These are phyloP conservation scores for Cyrtodaria siliqua DNA, from an alignment of 2,888 invertebrate genomes.

Conservation along the genomic window DNA sequence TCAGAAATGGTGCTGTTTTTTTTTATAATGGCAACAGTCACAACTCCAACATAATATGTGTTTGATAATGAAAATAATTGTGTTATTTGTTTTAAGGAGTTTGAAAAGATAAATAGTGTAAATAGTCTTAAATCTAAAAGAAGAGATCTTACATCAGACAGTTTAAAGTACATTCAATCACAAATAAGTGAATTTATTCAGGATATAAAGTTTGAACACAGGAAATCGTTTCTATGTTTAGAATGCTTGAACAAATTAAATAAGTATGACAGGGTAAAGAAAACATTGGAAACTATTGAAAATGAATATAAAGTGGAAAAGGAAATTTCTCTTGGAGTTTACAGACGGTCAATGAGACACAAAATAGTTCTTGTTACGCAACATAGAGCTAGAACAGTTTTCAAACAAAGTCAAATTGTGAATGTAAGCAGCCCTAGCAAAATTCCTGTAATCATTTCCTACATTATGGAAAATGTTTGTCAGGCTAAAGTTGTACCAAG, in stretches of 20 bases:
- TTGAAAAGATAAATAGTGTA: conserved; percentile 5
- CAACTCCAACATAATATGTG: conserved; percentile 11
- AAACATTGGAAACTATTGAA: conserved; percentile 3
- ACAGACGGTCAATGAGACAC: conserved; percentile 1
- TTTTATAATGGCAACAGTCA: background rate
- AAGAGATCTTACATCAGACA: conserved; percentile 4
- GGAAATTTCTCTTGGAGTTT: conserved; percentile 1
- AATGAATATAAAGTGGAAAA: conserved; percentile 14
- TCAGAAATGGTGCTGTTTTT: no score
- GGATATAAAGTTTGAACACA: conserved; percentile 2
- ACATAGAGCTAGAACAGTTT: conserved; percentile 9
- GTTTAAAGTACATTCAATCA: background rate
- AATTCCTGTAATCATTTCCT: conserved; percentile 3
- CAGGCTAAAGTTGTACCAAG: no score
- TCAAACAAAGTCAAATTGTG: background rate
- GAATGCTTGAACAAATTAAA: conserved; percentile 16
- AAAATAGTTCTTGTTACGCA: conserved; percentile 13
- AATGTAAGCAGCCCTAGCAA: conserved; percentile 1
- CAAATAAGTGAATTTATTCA: conserved; percentile 7
- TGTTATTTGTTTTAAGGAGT: conserved; percentile 6
- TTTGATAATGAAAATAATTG: conserved; percentile 9
- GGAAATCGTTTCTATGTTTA: conserved; percentile 13
- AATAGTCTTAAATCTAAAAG: conserved; percentile 6
- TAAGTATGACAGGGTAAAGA: conserved; percentile 12
- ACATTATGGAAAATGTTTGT: no score